Percentiles rank a stretch among this genome's conserved stretches.
These are phyloP conservation scores for Eunapius fragilis DNA, from an alignment of 37 sponge, comb jelly and placozoan species.

Conservation along the genomic window DNA sequence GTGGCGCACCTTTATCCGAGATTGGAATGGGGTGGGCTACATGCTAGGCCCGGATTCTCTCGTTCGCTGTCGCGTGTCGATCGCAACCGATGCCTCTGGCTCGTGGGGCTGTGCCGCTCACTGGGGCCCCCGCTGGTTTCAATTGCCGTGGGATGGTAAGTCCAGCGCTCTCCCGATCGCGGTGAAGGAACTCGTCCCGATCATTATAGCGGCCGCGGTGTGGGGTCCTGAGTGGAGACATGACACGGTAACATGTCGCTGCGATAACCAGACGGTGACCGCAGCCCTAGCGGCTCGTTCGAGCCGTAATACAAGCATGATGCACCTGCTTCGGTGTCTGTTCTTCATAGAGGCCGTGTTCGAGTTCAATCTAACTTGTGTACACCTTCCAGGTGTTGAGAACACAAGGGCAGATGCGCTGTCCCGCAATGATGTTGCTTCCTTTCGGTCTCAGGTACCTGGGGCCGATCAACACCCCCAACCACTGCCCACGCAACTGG, in stretches of 20 bases:
- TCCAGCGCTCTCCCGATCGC: not conserved
- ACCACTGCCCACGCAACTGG: too few relatives aligned
- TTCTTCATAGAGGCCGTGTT: conserved; percentile 23
- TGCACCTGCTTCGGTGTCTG: conserved; percentile 33
- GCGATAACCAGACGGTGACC: conserved; percentile 19
- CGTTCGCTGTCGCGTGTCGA: not conserved
- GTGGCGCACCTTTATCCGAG: conserved; percentile 16
- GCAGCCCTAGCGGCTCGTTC: conserved; percentile 5
- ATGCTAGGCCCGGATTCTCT: not conserved
- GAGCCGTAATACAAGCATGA: not conserved
- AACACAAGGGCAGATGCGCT: conserved; percentile 44
- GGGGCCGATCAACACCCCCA: too few relatives aligned
- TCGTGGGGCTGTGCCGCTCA: conserved; percentile 35
- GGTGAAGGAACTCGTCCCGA: conserved; percentile 29
- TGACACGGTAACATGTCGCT: not conserved
- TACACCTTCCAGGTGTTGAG: conserved; percentile 35
- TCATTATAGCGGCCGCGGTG: conserved; percentile 15
- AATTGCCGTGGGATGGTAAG: not conserved
- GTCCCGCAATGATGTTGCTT: conserved; percentile 5
- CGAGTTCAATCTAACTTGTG: conserved; percentile 3
- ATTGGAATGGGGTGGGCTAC: conserved; percentile 31
- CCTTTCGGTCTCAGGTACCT: too few relatives aligned
- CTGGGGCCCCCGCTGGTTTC: conserved; percentile 7
- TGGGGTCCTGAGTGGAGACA: conserved; percentile 25
- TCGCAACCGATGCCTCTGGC: conserved; percentile 28